Evolutionary conservation across 53 echinoderm and acorn worm genomes (phyloP).

Genomic region (Antedon mediterranea): DNA sequence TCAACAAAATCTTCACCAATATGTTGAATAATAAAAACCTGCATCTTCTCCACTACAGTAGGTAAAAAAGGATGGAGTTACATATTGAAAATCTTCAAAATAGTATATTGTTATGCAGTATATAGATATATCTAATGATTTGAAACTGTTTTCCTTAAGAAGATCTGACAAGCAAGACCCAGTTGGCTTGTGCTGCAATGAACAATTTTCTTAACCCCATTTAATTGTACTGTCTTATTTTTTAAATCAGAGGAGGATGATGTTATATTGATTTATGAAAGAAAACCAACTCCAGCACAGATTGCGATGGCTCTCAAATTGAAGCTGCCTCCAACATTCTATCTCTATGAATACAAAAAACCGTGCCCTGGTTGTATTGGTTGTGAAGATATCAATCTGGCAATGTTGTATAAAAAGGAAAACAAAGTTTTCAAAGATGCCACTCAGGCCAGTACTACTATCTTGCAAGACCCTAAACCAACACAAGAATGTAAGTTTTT

Average conservation of each 20-base stretch:
- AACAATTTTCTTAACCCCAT: too few species aligned
- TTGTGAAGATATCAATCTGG: constrained; percentile 36
- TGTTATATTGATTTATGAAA: constrained; percentile 53
- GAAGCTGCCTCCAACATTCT: constrained; percentile 53
- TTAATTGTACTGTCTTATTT: too few species aligned
- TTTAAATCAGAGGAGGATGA: constrained; percentile 50
- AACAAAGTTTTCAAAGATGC: background rate
- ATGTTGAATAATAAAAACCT: too few species aligned
- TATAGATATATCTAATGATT: too few species aligned
- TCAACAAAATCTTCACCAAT: too few species aligned
- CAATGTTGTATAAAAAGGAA: background rate
- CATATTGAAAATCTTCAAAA: too few species aligned
- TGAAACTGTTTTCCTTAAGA: too few species aligned
- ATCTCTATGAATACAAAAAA: constrained; percentile 56
- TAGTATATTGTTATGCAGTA: too few species aligned
- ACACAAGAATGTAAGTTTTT: background rate
- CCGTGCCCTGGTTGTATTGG: constrained; percentile 84
- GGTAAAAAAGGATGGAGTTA: too few species aligned
- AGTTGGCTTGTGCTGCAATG: too few species aligned
- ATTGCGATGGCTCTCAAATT: constrained; percentile 42
- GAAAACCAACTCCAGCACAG: constrained; percentile 38
- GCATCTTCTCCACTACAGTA: too few species aligned
- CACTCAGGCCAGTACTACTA: background rate
- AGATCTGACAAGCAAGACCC: too few species aligned
- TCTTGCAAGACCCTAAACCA: background rate